Evolutionary conservation across 1,140 invertebrate genomes (phyloP).

Genomic region (Octopus sinensis): DNA sequence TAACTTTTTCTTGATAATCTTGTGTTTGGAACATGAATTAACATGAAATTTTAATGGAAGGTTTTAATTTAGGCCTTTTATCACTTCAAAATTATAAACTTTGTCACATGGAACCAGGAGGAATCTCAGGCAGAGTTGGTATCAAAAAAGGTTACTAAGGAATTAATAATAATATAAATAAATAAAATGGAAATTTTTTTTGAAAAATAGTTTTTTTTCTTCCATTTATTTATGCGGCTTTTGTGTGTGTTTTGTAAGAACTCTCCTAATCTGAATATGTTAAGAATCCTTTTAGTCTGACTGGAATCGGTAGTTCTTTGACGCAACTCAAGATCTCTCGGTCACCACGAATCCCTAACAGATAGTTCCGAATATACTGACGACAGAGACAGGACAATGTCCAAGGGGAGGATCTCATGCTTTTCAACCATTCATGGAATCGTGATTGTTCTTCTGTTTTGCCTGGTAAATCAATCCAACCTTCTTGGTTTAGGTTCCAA

Average conservation of each 20-base stretch:
- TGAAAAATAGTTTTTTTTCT: too few species aligned
- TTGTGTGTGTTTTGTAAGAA: background rate
- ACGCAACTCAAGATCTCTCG: slow-evolving; percentile 2
- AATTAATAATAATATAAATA: too few species aligned
- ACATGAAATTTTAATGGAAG: too few species aligned
- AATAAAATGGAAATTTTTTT: too few species aligned
- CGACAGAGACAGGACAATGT: background rate
- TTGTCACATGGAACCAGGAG: too few species aligned
- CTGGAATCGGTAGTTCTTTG: background rate
- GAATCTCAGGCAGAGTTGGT: too few species aligned
- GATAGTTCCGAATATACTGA: background rate
- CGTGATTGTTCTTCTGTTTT: background rate
- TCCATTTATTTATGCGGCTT: too few species aligned
- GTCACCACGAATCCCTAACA: background rate
- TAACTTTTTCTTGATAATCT: too few species aligned
- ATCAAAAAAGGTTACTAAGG: too few species aligned
- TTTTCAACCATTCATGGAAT: slow-evolving; percentile 2
- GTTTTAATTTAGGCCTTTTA: too few species aligned
- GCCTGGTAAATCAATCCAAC: slow-evolving; percentile 6
- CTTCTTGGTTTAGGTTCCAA: slow-evolving; percentile 6
- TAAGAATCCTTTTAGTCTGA: slow-evolving; percentile 4
- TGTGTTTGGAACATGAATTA: too few species aligned
- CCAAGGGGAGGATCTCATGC: background rate
- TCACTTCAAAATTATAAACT: too few species aligned
- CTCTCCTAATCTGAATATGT: background rate